Conservation (phyloP, 2,888 invertebrate genomes). For the Folsomia candida region DNA sequence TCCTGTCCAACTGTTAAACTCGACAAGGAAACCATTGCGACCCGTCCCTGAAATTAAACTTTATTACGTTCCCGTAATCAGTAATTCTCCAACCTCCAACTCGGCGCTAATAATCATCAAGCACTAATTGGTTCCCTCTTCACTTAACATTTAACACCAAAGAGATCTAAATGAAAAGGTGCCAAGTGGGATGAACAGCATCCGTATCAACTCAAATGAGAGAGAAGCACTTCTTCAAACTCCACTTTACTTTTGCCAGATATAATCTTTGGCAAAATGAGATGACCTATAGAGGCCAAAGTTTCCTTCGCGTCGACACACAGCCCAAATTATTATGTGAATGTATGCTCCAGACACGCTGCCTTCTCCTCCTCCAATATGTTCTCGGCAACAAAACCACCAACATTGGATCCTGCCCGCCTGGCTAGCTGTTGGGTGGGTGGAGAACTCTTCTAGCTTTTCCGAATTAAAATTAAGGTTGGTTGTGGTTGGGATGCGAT, state of each 20-base stretch:
- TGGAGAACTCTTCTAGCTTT: not conserved
- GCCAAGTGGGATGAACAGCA: not conserved
- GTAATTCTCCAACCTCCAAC: not conserved
- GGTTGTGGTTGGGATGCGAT: not conserved
- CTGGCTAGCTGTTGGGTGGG: not conserved
- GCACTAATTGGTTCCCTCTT: constrained; percentile 2
- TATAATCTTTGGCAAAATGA: not conserved
- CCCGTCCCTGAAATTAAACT: not conserved
- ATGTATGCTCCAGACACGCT: not conserved
- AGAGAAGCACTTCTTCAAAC: not conserved
- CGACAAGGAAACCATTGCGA: not conserved
- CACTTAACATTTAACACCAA: not conserved
- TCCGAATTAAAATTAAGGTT: not conserved
- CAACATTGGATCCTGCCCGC: no score
- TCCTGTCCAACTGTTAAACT: not conserved
- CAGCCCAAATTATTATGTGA: not conserved
- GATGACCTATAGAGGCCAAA: not conserved
- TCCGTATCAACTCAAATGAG: not conserved
- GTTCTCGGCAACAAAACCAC: no score
- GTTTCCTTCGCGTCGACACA: no score
- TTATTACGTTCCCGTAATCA: not conserved
- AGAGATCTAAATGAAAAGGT: constrained; percentile 1
- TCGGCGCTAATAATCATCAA: not conserved
- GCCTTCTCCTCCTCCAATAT: not conserved
- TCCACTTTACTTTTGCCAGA: not conserved